phyloP scores from a whole-genome alignment of 23 tunicate genomes.

The Styela plicata region DNA sequence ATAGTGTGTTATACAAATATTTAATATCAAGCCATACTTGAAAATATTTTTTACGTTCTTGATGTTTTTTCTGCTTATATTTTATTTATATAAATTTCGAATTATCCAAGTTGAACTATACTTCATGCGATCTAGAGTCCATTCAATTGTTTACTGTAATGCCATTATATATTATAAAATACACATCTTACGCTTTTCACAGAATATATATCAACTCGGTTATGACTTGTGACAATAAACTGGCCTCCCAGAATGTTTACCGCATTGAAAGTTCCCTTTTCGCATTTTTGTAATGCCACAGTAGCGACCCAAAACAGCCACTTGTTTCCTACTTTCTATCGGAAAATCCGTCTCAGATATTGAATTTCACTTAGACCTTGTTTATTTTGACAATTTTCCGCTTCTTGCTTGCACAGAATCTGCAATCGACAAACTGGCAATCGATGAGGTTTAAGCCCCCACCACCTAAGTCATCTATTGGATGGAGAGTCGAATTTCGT shows the following conservation, averaged over 20 bases:
- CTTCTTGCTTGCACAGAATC: slow-evolving; percentile 52
- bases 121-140: no score
- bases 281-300: neutral
- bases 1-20: no score
- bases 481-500: slow-evolving; percentile 95
- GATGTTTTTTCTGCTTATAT: no score
- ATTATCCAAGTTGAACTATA: no score
- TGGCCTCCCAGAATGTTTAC: neutral
- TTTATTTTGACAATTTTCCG: slow-evolving; percentile 19
- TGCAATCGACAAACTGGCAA: slow-evolving; percentile 97
- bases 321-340: neutral
- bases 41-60: no score
- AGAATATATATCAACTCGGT: no score
- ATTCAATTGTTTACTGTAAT: no score
- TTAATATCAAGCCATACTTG: no score
- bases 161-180: no score
- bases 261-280: neutral
- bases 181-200: no score
- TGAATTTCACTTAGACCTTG: neutral
- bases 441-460: slow-evolving; percentile 97
- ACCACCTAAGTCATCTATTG: slow-evolving; percentile 87
- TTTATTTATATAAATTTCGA: no score
- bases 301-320: neutral
- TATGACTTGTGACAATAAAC: no score
- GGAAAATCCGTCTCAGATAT: neutral